phyloP scores from a whole-genome alignment of 2,888 invertebrate genomes.

The Mystacides longicornis region DNA sequence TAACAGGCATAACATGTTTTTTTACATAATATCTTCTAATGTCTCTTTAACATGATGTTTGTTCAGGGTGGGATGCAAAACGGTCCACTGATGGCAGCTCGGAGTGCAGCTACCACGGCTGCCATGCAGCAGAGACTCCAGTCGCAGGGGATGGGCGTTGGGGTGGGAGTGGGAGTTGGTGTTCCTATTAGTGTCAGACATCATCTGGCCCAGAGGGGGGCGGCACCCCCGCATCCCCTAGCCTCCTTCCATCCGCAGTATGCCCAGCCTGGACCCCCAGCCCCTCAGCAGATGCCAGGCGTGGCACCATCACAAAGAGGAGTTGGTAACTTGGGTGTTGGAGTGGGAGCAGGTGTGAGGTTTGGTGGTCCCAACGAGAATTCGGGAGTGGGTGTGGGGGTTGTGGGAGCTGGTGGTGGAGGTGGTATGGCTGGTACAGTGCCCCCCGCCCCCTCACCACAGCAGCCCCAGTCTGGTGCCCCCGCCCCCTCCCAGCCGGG shows the following conservation, averaged over 20 bases:
- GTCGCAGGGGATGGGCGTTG: slow-evolving; percentile 29
- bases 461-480: slow-evolving; percentile 69
- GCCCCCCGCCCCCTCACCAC: slow-evolving; percentile 69
- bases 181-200: slow-evolving; percentile 24
- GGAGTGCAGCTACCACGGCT: slow-evolving; percentile 39
- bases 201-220: slow-evolving; percentile 27
- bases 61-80: slow-evolving; percentile 53
- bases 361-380: slow-evolving; percentile 36
- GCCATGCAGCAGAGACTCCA: slow-evolving; percentile 32
- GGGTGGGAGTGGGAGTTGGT: slow-evolving; percentile 23
- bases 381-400: slow-evolving; percentile 52
- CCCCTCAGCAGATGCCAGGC: slow-evolving; percentile 33
- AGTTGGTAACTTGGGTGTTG: slow-evolving; percentile 24
- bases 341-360: slow-evolving; percentile 33
- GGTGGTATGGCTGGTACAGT: slow-evolving; percentile 67
- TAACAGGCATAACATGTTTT: too few relatives aligned
- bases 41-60: too few relatives aligned
- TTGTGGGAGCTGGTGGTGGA: slow-evolving; percentile 56
- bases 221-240: slow-evolving; percentile 37
- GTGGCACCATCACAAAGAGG: slow-evolving; percentile 50
- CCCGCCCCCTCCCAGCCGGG: slow-evolving; percentile 55
- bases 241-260: slow-evolving; percentile 53
- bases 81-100: slow-evolving; percentile 65
- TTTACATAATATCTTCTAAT: too few relatives aligned
- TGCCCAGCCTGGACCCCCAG: slow-evolving; percentile 48